Base-by-base conservation (phyloP, 2,113 vertebrate genomes). In the Leuciscus idus region DNA sequence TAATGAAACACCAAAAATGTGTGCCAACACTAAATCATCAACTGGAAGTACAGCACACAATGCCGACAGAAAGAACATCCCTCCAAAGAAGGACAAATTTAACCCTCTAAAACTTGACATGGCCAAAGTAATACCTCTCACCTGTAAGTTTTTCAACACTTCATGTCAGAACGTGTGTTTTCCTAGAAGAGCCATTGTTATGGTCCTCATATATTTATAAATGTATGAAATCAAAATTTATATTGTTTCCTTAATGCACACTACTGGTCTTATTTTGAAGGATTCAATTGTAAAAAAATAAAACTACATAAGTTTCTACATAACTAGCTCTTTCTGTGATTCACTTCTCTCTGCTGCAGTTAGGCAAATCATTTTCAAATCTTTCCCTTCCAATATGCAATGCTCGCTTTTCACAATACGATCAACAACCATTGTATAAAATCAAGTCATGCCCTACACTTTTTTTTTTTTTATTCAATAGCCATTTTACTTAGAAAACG, bases 21-120 rank as follows among this genome's bases (percentile, higher is more conserved):
- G 48, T 23, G 59, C 15, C 55, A 39, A 80, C 11, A 26, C 4
- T 57, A 61, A 80, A 59, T 55, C 48, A 11, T 39, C 77, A 61
- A 36, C 55, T 77, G 48, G 28, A 55, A 4, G 28, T 52, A 77
- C 15, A 77, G 50, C 9, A 17, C n/a, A 62, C 33, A 62, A 33
- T 43, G 52, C 57, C 2, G 57, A n/a, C 0, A 94, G 88, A 88
- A 95, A 91, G 85, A 92, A 91, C 64, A 91, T 95, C 86, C 91
- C 91, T 4, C 92, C 92, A 59, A 95, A 94, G 90, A 95, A 93
- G 81, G 91, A 93, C 70, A 93, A 94, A 92, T 36, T 91, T 2
- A 93, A 95, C 74, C 95, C 95, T 30, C 89, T 96, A 79, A 95
- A 95, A 87, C 90, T 95, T 68, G 94, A 95, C 86, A 94, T 95